phyloP scores from a whole-genome alignment of 1,140 invertebrate species.

The Papilio helenus region DNA sequence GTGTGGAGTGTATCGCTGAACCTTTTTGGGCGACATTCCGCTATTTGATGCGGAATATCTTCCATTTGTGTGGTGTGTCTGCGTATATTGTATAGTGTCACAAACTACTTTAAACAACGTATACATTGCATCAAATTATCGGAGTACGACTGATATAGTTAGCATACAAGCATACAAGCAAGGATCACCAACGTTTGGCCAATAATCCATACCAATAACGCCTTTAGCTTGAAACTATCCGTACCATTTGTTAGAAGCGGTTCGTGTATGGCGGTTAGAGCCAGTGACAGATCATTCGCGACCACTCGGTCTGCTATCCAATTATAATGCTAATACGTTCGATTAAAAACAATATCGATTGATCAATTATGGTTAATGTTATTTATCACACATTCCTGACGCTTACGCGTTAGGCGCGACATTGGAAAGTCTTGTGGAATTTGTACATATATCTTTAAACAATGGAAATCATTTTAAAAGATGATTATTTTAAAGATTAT shows the following conservation, averaged over 20 bases:
- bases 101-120: neutral
- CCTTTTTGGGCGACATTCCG: too few relatives aligned
- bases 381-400: slow-evolving; percentile 12
- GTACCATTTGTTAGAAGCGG: too few relatives aligned
- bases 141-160: neutral
- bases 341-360: slow-evolving; percentile 25
- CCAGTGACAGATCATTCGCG: neutral
- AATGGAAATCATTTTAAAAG: neutral
- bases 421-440: neutral
- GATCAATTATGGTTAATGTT: neutral
- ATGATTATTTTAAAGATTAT: neutral
- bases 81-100: too few relatives aligned
- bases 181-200: too few relatives aligned
- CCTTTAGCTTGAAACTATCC: too few relatives aligned
- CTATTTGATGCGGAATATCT: too few relatives aligned
- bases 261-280: neutral
- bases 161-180: too few relatives aligned
- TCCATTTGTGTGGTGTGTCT: too few relatives aligned
- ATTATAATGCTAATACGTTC: slow-evolving; percentile 20
- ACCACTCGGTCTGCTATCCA: neutral
- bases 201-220: too few relatives aligned
- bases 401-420: neutral
- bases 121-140: neutral
- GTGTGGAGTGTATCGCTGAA: too few relatives aligned
- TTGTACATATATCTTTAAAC: neutral